Conservation (phyloP, 2,888 invertebrate species). For the Coleophora deauratella region DNA sequence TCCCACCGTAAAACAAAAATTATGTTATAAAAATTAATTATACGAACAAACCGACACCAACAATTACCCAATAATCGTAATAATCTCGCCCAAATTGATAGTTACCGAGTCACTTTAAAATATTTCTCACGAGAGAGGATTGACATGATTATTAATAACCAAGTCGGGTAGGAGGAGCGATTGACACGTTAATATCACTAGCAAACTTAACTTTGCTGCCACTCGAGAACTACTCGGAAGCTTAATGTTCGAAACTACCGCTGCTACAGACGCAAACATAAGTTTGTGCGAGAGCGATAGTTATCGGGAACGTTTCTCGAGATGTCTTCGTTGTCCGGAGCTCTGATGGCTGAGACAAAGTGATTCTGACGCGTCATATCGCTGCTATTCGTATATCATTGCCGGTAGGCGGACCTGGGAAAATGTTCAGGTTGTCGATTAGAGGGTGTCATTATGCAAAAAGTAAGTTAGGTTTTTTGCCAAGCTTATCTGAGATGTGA, state of each 20-base stretch:
- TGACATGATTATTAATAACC: conserved; percentile 68
- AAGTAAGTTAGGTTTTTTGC: no score
- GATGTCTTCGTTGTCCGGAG: conserved; percentile 38
- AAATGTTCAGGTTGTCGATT: no score
- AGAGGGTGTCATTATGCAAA: no score
- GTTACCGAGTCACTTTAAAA: conserved; percentile 49
- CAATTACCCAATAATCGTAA: conserved; percentile 63
- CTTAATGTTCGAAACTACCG: conserved; percentile 9
- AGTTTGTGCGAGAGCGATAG: conserved; percentile 38
- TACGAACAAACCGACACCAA: conserved; percentile 50
- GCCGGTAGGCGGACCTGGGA: neutral
- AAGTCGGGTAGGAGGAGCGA: conserved; percentile 51
- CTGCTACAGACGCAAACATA: conserved; percentile 11
- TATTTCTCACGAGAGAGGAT: conserved; percentile 62
- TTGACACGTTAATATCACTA: conserved; percentile 61
- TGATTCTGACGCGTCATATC: conserved; percentile 56
- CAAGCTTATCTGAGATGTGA: no score
- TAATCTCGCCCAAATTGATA: conserved; percentile 57
- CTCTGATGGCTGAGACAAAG: conserved; percentile 58
- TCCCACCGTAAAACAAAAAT: conserved; percentile 51
- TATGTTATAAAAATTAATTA: conserved; percentile 53
- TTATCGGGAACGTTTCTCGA: conserved; percentile 48
- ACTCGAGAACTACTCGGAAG: conserved; percentile 16
- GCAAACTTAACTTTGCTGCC: conserved; percentile 18
- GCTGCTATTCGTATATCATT: conserved; percentile 62